These are phyloP conservation scores for Gymnothorax reevesii DNA, from an alignment of 2,797 vertebrate genomes.

Conservation along the genomic window DNA sequence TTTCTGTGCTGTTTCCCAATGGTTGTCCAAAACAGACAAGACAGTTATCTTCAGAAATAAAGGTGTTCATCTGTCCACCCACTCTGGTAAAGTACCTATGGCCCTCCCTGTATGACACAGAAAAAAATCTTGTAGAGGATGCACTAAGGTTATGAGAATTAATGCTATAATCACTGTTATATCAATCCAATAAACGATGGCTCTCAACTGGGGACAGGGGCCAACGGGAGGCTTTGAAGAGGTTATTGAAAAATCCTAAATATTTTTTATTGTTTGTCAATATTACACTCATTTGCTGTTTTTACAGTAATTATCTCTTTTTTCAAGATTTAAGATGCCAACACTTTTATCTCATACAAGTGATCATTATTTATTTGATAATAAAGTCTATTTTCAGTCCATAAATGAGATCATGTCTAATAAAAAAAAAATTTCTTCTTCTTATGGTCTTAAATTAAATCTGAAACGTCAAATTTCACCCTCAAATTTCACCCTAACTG, in stretches of 20 bases:
- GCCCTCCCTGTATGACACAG: not conserved
- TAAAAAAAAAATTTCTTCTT: not conserved
- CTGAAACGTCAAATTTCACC: too few relatives aligned
- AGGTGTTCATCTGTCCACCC: not conserved
- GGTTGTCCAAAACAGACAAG: not conserved
- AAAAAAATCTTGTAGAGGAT: not conserved
- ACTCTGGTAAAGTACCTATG: not conserved
- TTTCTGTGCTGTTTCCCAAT: not conserved
- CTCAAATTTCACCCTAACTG: too few relatives aligned
- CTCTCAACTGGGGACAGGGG: too few relatives aligned
- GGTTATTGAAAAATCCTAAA: not conserved
- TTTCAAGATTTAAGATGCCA: not conserved
- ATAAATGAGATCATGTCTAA: not conserved
- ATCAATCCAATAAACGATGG: too few relatives aligned
- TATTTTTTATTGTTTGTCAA: too few relatives aligned
- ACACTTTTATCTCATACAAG: not conserved
- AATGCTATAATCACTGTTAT: too few relatives aligned
- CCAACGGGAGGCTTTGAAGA: not conserved
- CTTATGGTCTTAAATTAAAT: too few relatives aligned
- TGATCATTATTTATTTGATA: not conserved
- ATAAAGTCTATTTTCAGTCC: not conserved
- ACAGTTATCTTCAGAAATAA: not conserved
- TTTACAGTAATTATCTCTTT: not conserved
- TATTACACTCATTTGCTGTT: too few relatives aligned
- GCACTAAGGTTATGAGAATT: too few relatives aligned